Evolutionary conservation across 1,140 invertebrate genomes (phyloP), one percentile per base, ranked within the genome.

Genomic region (Tetramorium parvispinum): DNA sequence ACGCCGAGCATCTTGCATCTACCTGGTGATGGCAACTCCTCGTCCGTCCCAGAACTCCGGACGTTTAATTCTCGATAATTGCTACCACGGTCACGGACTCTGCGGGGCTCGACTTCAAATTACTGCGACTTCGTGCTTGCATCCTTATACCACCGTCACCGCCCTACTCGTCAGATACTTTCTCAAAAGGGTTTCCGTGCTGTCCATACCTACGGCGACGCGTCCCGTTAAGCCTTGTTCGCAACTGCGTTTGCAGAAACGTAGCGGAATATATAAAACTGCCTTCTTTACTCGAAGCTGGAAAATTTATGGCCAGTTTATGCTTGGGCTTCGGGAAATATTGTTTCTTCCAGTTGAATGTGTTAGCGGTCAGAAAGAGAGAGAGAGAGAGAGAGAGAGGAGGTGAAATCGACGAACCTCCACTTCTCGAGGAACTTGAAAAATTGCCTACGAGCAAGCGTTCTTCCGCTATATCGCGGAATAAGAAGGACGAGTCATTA

Each of bases 51-150:
- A 61, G 40, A 86, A 76, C 63, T 89, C 61, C 73, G 63, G 77
- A 89, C 85, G 71, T 89, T 89, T 89, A 89, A 89, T 89, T 89
- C 88, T 27, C 85, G 87, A 89, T 89, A 89, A 89, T 89, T 87
- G 88, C 88, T 87, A 89, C 78, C 85, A 82, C 78, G 71, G 88
- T 87, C 73, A 66, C 77, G 85, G 71, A 65, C 85, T 83, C 68
- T 51, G 63, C 27, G 55, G 27, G 53, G 59, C 55, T 75, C 65
- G 83, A 83, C 71, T 89, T 87, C 43, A 57, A 89, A 85, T 89
- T 89, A 89, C 75, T 53, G 77, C 55, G 49, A 87, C 68, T 77
- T 65, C 65, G 57, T 81, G 51, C 59, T 21, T 59, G 53, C 24
- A n/a, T 70, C 66, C 27, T 78, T 18, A 21, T 21, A 55, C 49